Evolutionary conservation across 1,140 invertebrate genomes (phyloP), one percentile per base, ranked within the genome.

Genomic region (Drosophila guanche): DNA sequence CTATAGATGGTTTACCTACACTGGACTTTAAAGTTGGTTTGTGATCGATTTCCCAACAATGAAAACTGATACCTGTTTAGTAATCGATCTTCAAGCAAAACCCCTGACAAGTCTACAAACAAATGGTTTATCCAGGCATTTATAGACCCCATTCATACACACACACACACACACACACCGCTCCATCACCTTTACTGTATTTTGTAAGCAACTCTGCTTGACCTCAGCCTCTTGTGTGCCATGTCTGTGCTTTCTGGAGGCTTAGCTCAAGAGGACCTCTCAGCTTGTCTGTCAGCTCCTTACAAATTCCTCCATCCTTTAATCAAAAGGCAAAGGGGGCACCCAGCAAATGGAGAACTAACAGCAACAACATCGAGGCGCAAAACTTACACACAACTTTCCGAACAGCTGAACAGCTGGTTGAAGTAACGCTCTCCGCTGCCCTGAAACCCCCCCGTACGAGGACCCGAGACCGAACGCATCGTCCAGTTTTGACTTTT

Each of bases 401-500:
- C 25, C 29, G 54, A 75, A 51, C 72, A 74, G 71, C 60, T 75
- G 71, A 75, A 51, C 72, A 74, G 71, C 60, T 75, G 71, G 43
- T 73, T 68, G 50, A 68, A 68, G 65, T 67, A 68, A 67, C 42
- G 58, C 68, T 61, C 20, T 56, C 51, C n/a, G 14, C 16, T 16
- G 10, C 42, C 7, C 4, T 3, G 14, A 8, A 25, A 22, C 8
- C 16, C 20, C n/a, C 22, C 6, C 6, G 6, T 22, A 29, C 25
- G 14, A 53, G 43, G 27, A 37, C 6, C 33, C 33, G 62, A 20
- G 57, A 70, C 53, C 14, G 54, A 73, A 56, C 51, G 58, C 58
- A 73, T 57, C 53, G 72, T 66, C 72, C 72, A 75, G 71, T 75
- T 75, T 75, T 75, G 71, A 75, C 71, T 75, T 75, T 75, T 75